Evolutionary conservation across 30 jellyfish, hydroid and myxozoan species (phyloP), one percentile per base, ranked within the genome.

Genomic region (Aurelia aurita complex sp. Pacific): DNA sequence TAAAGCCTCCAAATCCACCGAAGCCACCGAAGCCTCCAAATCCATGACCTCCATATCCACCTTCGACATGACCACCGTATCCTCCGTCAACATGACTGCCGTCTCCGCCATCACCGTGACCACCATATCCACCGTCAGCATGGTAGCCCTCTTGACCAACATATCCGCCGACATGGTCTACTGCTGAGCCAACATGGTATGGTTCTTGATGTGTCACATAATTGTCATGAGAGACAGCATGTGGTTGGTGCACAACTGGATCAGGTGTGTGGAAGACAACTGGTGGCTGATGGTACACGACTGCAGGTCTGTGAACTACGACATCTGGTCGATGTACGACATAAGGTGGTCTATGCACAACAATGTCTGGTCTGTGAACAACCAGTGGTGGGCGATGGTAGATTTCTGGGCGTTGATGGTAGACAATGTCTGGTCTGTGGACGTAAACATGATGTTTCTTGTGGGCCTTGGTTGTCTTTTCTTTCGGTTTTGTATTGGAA

Each of bases 241-340:
- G 94, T 46, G 97, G 96, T 59, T 77, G 94, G 61, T 88, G 94
- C 15, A 81, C 92, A 16, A 83, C 85, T 10, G 98, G 98, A 33
- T 84, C 96, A 10, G 98, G 98, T 17, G 98, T 86, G 76, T 92
- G 83, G 92, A 92, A 92, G 4, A 92, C 94, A 40, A 92, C 96
- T 18, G 98, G 97, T n/a, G 98, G 95, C 55, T 92, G 98, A 77
- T 87, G 98, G 34, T 86, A 92, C 19, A 92, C 86, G 64, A 91
- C 85, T 14, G 76, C 92, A 34, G 98, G 98, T 85, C 96, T 61
- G 61, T 91, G 98, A 5, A 91, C 98, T 52, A 91, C 90, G 46
- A 91, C 93, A 38, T 83, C 80, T 6, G 98, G 96, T 9, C 98
- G 89, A 43, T 82, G 98, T 3, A 91, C 96, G 14, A 91, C 94